phyloP scores from a whole-genome alignment of 1,140 invertebrate genomes.

The Anoplolepis gracilipes region DNA sequence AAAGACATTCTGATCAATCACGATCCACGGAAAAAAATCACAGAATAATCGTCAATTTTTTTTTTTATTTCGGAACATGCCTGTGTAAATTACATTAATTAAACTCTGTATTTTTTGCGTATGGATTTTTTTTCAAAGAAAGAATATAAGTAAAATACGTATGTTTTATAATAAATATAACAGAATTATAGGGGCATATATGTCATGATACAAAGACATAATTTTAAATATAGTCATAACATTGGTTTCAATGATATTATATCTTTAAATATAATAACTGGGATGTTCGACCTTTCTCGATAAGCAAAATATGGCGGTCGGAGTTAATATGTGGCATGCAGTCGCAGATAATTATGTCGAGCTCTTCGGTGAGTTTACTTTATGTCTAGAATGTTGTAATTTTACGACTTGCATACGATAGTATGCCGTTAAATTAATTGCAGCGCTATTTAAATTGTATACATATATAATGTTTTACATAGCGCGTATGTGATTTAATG shows the following conservation, averaged over 20 bases:
- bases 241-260: slow-evolving; percentile 82
- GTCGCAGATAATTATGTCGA: slow-evolving; percentile 75
- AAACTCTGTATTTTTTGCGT: neutral
- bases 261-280: slow-evolving; percentile 83
- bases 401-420: slow-evolving; percentile 69
- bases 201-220: slow-evolving; percentile 74
- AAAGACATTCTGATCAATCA: slow-evolving; percentile 47
- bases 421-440: slow-evolving; percentile 44
- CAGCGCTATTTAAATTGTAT: slow-evolving; percentile 58
- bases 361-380: slow-evolving; percentile 71
- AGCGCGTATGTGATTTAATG: too few species aligned
- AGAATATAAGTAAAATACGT: neutral
- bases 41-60: slow-evolving; percentile 19
- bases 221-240: slow-evolving; percentile 83
- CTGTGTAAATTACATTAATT: slow-evolving; percentile 22
- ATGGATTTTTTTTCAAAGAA: neutral
- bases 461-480: neutral
- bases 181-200: slow-evolving; percentile 69
- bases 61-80: slow-evolving; percentile 2
- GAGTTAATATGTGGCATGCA: slow-evolving; percentile 63
- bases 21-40: slow-evolving; percentile 5
- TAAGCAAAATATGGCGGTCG: slow-evolving; percentile 78
- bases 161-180: neutral
- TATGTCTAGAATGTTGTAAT: slow-evolving; percentile 75
- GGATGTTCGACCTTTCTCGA: slow-evolving; percentile 84